phyloP scores from a whole-genome alignment of 2,113 vertebrate species.

The Tiliqua scincoides region DNA sequence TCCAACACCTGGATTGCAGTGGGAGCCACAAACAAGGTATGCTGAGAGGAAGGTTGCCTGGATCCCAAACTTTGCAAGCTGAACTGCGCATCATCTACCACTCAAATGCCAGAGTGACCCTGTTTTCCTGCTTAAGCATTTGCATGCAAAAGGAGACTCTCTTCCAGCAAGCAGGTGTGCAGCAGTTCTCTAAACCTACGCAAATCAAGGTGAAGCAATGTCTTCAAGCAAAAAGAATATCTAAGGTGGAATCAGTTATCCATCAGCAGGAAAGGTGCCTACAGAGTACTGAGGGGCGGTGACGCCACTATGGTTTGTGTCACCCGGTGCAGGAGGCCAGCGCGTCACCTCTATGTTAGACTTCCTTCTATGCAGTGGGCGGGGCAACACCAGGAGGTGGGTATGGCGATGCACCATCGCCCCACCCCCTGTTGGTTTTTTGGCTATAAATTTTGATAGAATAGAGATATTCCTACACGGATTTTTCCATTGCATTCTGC shows the following conservation, averaged over 20 bases:
- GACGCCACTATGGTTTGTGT: no score
- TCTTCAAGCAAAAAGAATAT: background rate
- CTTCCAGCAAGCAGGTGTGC: background rate
- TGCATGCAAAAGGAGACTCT: background rate
- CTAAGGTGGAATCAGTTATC: background rate
- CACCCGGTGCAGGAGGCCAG: no score
- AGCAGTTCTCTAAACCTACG: background rate
- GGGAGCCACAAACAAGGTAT: background rate
- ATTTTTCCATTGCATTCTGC: no score
- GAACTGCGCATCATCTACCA: background rate
- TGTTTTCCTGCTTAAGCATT: background rate
- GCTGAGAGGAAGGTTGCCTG: background rate
- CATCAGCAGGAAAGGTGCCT: background rate
- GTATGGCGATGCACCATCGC: no score
- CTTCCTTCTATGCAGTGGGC: no score
- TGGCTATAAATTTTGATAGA: no score
- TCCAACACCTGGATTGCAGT: background rate
- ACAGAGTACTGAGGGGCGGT: no score
- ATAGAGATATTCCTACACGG: no score
- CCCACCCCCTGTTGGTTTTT: no score
- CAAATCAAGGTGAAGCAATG: background rate
- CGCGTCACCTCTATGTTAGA: no score
- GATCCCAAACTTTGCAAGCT: no score
- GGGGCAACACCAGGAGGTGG: no score
- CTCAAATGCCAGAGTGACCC: background rate